Evolutionary conservation across 2,888 invertebrate species (phyloP).

Genomic region (Augiades crinisus): DNA sequence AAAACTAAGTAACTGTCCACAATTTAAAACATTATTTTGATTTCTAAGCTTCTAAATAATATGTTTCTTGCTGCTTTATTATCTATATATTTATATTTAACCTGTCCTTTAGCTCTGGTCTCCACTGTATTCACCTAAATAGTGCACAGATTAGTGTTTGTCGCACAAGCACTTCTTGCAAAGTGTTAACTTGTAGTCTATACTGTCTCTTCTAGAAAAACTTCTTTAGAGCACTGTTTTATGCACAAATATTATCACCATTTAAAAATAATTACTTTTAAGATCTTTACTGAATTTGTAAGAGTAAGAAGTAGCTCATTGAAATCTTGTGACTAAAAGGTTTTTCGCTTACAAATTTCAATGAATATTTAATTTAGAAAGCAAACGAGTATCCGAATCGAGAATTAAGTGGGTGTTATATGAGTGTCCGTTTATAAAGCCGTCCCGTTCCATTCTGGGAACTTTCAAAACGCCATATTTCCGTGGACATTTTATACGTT

Average conservation of each 20-base stretch:
- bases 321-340: too few species aligned
- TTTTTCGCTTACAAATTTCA: neutral
- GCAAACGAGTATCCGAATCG: neutral
- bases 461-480: conserved; percentile 60
- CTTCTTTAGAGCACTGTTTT: conserved; percentile 35
- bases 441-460: conserved; percentile 34
- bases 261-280: neutral
- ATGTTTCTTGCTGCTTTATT: neutral
- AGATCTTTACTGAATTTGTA: neutral
- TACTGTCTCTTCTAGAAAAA: conserved; percentile 33
- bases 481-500: conserved; percentile 52
- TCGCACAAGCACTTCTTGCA: conserved; percentile 43
- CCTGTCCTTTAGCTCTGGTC: conserved; percentile 36
- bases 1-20: too few species aligned
- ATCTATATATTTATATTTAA: neutral
- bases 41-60: neutral
- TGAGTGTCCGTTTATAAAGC: conserved; percentile 12
- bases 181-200: conserved; percentile 30
- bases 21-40: too few species aligned
- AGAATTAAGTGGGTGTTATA: neutral
- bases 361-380: neutral
- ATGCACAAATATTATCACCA: conserved; percentile 32
- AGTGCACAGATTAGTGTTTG: conserved; percentile 44
- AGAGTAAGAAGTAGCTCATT: neutral
- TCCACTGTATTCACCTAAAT: conserved; percentile 46